Conservation (phyloP, 2,888 invertebrate genomes). For the Chorisops tibialis region DNA sequence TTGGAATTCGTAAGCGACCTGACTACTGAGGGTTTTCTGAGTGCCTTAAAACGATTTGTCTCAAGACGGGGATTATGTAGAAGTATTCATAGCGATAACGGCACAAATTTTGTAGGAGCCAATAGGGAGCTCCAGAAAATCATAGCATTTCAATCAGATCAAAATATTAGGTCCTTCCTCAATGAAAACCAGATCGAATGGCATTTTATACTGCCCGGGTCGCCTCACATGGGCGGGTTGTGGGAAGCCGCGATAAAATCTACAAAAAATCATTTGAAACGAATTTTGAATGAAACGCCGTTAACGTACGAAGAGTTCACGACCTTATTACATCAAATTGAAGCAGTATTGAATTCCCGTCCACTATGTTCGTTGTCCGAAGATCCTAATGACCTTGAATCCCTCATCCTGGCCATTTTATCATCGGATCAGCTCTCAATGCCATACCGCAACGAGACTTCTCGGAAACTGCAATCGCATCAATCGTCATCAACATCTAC, state of each 20-base stretch:
- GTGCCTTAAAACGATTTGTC: conserved; percentile 29
- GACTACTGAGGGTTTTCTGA: neutral
- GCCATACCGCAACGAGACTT: neutral
- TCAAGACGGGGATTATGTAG: conserved; percentile 30
- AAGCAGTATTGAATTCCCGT: conserved; percentile 1
- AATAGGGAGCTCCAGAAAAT: neutral
- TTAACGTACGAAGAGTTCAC: conserved; percentile 9
- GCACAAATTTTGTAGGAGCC: neutral
- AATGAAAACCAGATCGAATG: neutral
- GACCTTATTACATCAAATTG: conserved; percentile 4
- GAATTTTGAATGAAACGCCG: neutral
- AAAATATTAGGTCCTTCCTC: neutral
- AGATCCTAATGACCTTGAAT: conserved; percentile 8
- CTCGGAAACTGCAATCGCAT: neutral
- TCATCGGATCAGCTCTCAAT: no score
- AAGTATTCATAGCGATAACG: neutral
- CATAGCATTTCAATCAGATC: neutral
- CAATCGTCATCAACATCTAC: no score
- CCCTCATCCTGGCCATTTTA: no score
- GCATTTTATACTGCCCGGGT: conserved; percentile 8
- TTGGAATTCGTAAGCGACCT: conserved; percentile 31
- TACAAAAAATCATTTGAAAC: conserved; percentile 4
- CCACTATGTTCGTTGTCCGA: neutral
- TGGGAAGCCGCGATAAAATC: conserved; percentile 26
- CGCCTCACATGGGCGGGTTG: conserved; percentile 11